Conservation (phyloP, 1,140 invertebrate genomes). For the Drosophila busckii region DNA sequence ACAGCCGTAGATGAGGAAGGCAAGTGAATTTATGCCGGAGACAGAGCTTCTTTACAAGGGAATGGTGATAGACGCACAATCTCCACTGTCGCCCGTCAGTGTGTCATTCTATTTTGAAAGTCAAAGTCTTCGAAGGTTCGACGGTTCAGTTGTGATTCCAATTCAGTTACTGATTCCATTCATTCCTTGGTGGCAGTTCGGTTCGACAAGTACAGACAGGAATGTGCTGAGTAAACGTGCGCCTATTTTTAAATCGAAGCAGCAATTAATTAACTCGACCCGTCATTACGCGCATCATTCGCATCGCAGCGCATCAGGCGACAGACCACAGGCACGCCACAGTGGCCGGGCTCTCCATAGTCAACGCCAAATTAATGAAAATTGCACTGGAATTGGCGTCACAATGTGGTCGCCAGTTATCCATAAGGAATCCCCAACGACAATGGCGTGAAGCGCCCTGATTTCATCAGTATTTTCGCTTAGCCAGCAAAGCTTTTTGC, state of each 20-base stretch:
- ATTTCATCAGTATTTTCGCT: no score
- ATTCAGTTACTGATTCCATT: conserved; percentile 53
- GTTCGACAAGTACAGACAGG: conserved; percentile 44
- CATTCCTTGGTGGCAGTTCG: conserved; percentile 41
- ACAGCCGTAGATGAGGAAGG: no score
- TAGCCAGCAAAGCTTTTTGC: no score
- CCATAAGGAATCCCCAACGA: conserved; percentile 34
- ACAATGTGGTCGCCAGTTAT: conserved; percentile 35
- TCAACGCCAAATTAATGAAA: background rate
- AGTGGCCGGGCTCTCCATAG: background rate
- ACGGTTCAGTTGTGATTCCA: conserved; percentile 45
- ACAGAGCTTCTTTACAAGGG: conserved; percentile 5
- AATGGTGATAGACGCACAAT: conserved; percentile 24
- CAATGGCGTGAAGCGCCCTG: conserved; percentile 61
- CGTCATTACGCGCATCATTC: conserved; percentile 75
- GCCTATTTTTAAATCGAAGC: conserved; percentile 75
- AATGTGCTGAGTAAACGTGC: conserved; percentile 65
- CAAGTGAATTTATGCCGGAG: conserved; percentile 7
- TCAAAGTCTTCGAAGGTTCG: conserved; percentile 46
- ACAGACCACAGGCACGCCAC: conserved; percentile 61
- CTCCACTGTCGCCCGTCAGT: conserved; percentile 1
- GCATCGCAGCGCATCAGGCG: conserved; percentile 67
- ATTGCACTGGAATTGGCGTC: background rate
- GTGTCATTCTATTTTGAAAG: conserved; percentile 50
- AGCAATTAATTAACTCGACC: conserved; percentile 75